A percentile compares a stretch with the other conserved stretches of the same genome.
phyloP scores from a whole-genome alignment of 2,888 invertebrate genomes.

The Imbricaverruca yamaguchii region DNA sequence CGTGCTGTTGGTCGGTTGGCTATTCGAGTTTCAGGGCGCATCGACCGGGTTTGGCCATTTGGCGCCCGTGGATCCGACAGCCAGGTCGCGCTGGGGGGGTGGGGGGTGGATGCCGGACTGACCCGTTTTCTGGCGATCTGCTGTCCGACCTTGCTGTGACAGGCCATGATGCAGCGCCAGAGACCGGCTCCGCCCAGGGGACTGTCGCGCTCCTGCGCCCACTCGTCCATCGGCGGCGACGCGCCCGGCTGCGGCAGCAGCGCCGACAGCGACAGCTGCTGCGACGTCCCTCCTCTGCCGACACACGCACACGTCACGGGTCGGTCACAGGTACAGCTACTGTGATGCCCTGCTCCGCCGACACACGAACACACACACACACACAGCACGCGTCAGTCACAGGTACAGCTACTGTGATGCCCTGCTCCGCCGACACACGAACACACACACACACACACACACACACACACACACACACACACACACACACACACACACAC shows the following conservation, averaged over 20 bases:
- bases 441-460: too few relatives aligned
- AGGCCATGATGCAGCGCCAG: conserved; percentile 68
- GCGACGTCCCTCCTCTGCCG: conserved; percentile 62
- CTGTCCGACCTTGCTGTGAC: conserved; percentile 65
- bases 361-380: too few relatives aligned
- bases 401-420: too few relatives aligned
- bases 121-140: conserved; percentile 74
- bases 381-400: too few relatives aligned
- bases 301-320: neutral
- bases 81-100: too few relatives aligned
- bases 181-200: conserved; percentile 25
- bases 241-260: conserved; percentile 75
- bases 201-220: conserved; percentile 25
- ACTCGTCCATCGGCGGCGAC: conserved; percentile 29
- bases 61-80: too few relatives aligned
- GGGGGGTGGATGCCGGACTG: conserved; percentile 33
- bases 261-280: conserved; percentile 74
- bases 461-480: too few relatives aligned
- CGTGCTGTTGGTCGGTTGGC: too few relatives aligned
- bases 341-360: neutral
- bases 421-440: neutral
- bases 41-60: too few relatives aligned
- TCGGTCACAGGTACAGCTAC: neutral
- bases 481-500: too few relatives aligned
- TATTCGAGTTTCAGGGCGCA: too few relatives aligned